Conservation (phyloP, 1,140 invertebrate genomes). For the Bombus soroeensis region DNA sequence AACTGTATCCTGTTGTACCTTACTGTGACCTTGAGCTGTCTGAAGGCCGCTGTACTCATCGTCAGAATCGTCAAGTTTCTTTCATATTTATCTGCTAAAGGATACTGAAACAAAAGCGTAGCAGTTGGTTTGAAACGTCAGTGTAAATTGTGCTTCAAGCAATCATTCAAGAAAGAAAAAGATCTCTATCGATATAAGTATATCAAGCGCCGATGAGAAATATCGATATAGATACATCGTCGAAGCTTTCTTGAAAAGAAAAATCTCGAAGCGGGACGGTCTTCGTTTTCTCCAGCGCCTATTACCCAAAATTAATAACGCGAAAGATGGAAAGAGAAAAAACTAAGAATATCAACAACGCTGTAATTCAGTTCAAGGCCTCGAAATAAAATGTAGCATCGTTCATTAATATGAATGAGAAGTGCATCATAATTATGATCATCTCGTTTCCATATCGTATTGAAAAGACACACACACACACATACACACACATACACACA, state of each 20-base stretch:
- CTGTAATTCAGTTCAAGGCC: not conserved
- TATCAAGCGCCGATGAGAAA: not conserved
- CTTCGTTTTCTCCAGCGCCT: not conserved
- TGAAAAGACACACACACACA: not conserved
- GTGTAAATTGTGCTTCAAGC: not conserved
- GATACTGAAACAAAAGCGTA: not conserved
- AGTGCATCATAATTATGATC: constrained; percentile 30
- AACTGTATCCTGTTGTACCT: not conserved
- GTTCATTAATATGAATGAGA: constrained; percentile 41
- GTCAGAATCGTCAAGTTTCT: not conserved
- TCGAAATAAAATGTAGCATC: not conserved
- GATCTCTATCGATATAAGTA: not conserved
- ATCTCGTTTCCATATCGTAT: constrained; percentile 6
- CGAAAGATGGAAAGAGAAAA: not conserved
- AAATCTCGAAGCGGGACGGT: no score
- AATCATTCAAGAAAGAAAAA: not conserved
- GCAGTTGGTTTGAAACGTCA: not conserved
- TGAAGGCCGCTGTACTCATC: not conserved
- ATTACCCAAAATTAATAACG: not conserved
- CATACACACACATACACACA: not conserved
- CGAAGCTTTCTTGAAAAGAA: no score
- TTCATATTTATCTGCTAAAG: not conserved
- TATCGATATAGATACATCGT: not conserved
- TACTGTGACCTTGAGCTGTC: not conserved
- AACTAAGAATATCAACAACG: not conserved